Evolutionary conservation across 2,888 invertebrate genomes (phyloP).

Genomic region (Scaptomyza parva): DNA sequence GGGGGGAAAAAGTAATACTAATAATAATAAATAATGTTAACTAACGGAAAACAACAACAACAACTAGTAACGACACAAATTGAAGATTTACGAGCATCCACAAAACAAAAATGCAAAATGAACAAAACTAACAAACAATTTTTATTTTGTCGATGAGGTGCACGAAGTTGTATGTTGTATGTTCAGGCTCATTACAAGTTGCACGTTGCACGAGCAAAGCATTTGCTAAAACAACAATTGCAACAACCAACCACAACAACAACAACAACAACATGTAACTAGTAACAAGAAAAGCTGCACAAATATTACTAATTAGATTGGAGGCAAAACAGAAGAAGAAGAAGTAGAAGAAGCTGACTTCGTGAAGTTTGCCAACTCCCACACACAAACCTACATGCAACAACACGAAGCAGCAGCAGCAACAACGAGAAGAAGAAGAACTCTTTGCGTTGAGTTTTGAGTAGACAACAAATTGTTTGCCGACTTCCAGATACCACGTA

Average conservation of each 20-base stretch:
- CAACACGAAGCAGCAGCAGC: slow-evolving; percentile 8
- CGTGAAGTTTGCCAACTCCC: slow-evolving; percentile 54
- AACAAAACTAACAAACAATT: slow-evolving; percentile 15
- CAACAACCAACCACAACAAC: no score
- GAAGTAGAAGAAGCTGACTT: slow-evolving; percentile 40
- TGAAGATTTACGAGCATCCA: slow-evolving; percentile 46
- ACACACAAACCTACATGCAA: slow-evolving; percentile 30
- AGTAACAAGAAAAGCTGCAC: slow-evolving; percentile 22
- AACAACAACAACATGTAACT: no score
- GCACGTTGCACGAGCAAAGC: slow-evolving; percentile 58
- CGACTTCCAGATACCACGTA: slow-evolving; percentile 21
- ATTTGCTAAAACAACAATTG: slow-evolving; percentile 31
- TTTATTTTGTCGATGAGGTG: slow-evolving; percentile 32
- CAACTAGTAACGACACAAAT: slow-evolving; percentile 56
- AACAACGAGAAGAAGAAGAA: no score
- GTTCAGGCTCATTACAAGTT: slow-evolving; percentile 65
- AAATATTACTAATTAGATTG: slow-evolving; percentile 70
- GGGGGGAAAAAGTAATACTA: slow-evolving; percentile 14
- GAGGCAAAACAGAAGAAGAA: no score
- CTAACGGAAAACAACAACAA: slow-evolving; percentile 54
- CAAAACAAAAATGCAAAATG: slow-evolving; percentile 4
- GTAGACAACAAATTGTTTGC: slow-evolving; percentile 7
- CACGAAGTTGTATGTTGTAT: slow-evolving; percentile 62
- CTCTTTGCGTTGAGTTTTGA: not conserved
- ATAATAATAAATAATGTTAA: slow-evolving; percentile 66